Evolutionary conservation across 2,797 vertebrate species (phyloP), one percentile per base, ranked within the genome.

Genomic region (Pelochelys cantorii): DNA sequence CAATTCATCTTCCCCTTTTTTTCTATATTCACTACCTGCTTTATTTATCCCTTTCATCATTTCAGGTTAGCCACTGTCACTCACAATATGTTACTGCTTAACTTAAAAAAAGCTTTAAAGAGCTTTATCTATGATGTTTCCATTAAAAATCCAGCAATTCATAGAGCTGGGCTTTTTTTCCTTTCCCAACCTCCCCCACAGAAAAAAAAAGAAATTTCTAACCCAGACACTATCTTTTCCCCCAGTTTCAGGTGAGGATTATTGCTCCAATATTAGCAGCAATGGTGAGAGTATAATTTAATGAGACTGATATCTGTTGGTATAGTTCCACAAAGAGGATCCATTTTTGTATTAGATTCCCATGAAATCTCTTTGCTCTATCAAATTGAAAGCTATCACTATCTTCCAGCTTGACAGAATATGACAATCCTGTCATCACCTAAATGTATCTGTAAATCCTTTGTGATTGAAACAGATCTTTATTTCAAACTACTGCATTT

Each of bases 381-480:
- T 94, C 86, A 89, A 65, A 86, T 75, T 92, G 84, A 90, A 96
- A 71, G 84, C 94, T 95, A 89, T 95, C 52, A 9, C 84, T 91
- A 29, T 87, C 89, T 94, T 92, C 68, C 89, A 90, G 77, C 81
- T 83, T 90, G 92, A 57, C 57, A 90, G 53, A 81, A 87, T 34
- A 53, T 52, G 84, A 42, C 93, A 93, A 94, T 93, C 55, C 87
- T 86, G 31, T 89, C 89, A 95, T 94, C 79, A 77, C 42, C 34
- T 89, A 31, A 84, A 86, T 52, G 52, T 90, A 90, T 79, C 65
- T 90, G 68, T 90, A 94, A 71, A 93, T 93, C 31, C 68, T 94
- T 95, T 83, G 77, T 91, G 78, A 90, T 85, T 93, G 79, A 91
- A 94, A 95, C 54, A 90, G 93, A 87, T 34, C 83, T 95, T 90